Evolutionary conservation across 92 coral and sea anemone species (phyloP).

Genomic region (Hydrozoanthus gracilis): DNA sequence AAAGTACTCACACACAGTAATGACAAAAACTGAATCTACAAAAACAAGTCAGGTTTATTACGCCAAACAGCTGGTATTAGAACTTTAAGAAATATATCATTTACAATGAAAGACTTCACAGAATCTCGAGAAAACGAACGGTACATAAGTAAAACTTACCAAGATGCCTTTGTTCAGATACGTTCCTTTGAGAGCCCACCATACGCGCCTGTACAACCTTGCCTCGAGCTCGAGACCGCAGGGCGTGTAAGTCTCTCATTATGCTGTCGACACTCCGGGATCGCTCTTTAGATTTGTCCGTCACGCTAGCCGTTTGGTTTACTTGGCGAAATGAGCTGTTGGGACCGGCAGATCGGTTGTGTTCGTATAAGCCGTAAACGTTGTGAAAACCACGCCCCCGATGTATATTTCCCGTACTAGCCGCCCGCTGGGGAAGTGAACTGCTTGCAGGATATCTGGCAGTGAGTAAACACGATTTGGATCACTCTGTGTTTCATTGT

Average conservation of each 20-base stretch:
- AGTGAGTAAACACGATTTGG: not conserved
- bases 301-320: not conserved
- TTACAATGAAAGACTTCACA: not conserved
- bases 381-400: slow-evolving; percentile 34
- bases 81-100: too few relatives aligned
- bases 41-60: too few relatives aligned
- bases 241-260: slow-evolving; percentile 37
- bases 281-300: not conserved
- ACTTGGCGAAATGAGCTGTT: not conserved
- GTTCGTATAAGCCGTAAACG: slow-evolving; percentile 39
- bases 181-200: slow-evolving; percentile 29
- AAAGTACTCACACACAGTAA: too few relatives aligned
- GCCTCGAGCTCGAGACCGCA: slow-evolving; percentile 10
- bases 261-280: slow-evolving; percentile 38
- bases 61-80: too few relatives aligned
- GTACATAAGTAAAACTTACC: not conserved
- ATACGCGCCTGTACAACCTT: slow-evolving; percentile 33
- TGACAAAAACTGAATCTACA: too few relatives aligned
- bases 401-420: slow-evolving; percentile 42
- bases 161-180: not conserved
- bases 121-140: not conserved
- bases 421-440: slow-evolving; percentile 16
- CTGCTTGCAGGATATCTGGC: slow-evolving; percentile 24
- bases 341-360: slow-evolving; percentile 22
- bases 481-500: not conserved